These are phyloP conservation scores for Manis pentadactyla DNA, from an alignment of 2,797 vertebrate genomes.

Conservation along the genomic window DNA sequence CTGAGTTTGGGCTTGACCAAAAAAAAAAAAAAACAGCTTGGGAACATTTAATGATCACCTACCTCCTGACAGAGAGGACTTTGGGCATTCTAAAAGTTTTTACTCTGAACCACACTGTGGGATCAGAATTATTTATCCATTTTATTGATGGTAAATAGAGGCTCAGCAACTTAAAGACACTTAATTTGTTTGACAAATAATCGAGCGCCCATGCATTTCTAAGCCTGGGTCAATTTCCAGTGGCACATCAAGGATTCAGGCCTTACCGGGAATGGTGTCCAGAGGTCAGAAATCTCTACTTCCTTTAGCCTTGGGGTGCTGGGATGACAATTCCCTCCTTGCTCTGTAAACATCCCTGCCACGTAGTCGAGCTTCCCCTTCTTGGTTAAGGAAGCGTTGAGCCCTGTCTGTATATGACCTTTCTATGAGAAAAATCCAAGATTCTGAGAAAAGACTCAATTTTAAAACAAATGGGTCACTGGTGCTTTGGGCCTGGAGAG, in stretches of 20 bases:
- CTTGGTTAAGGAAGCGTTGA: background rate
- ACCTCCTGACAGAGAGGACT: background rate
- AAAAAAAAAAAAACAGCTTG: background rate
- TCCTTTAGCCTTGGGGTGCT: background rate
- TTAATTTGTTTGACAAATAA: constrained; percentile 36
- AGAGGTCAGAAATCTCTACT: constrained; percentile 12
- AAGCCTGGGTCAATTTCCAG: background rate
- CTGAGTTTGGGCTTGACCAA: background rate
- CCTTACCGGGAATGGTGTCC: background rate
- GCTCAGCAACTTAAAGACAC: background rate
- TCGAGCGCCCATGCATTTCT: background rate
- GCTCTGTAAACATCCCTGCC: background rate
- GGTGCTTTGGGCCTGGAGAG: background rate
- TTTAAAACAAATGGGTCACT: background rate
- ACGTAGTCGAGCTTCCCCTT: too few relatives aligned
- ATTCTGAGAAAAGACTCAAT: background rate
- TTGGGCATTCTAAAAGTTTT: background rate
- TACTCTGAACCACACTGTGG: background rate
- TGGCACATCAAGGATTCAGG: background rate
- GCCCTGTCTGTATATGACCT: background rate
- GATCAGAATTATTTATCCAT: background rate
- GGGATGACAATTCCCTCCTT: background rate
- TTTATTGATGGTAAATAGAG: constrained; percentile 24
- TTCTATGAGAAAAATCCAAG: background rate
- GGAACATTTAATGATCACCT: constrained; percentile 12